Percentiles rank a stretch among this genome's conserved stretches.
Evolutionary conservation across 1,140 invertebrate species (phyloP).

Genomic region (Episyrphus balteatus): DNA sequence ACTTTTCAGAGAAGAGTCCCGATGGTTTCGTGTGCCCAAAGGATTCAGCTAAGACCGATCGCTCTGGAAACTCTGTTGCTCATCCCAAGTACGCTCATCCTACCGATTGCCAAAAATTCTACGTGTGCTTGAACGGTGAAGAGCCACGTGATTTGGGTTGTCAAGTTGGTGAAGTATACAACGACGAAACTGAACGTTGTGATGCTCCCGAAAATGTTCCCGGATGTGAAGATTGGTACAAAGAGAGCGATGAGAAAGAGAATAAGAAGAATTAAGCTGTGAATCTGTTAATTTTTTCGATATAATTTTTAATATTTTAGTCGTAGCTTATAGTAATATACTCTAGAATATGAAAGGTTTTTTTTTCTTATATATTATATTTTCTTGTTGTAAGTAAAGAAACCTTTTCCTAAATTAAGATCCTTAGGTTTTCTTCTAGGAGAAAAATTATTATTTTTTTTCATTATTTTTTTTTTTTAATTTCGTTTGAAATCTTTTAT

Average conservation of each 20-base stretch:
- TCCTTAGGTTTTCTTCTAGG: neutral
- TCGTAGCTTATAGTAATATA: neutral
- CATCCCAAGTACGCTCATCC: slow-evolving; percentile 82
- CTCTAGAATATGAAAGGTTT: neutral
- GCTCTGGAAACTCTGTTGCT: slow-evolving; percentile 59
- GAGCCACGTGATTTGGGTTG: slow-evolving; percentile 78
- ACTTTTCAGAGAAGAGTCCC: slow-evolving; percentile 48
- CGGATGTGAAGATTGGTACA: slow-evolving; percentile 83
- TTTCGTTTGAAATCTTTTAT: neutral
- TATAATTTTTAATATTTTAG: neutral
- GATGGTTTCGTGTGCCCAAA: slow-evolving; percentile 77
- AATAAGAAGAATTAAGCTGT: slow-evolving; percentile 10
- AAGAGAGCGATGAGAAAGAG: slow-evolving; percentile 47
- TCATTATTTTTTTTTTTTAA: neutral
- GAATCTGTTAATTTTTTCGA: neutral
- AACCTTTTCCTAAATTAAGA: neutral
- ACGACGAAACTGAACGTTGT: slow-evolving; percentile 68
- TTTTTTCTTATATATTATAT: neutral
- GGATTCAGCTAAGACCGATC: slow-evolving; percentile 48
- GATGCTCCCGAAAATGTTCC: slow-evolving; percentile 77
- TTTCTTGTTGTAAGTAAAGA: neutral
- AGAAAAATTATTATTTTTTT: neutral
- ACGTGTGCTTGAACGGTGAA: slow-evolving; percentile 76
- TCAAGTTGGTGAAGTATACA: slow-evolving; percentile 75
- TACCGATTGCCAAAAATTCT: slow-evolving; percentile 71